Evolutionary conservation across 2,797 vertebrate genomes (phyloP), one percentile per base, ranked within the genome.

Genomic region (Acanthurus tractus): DNA sequence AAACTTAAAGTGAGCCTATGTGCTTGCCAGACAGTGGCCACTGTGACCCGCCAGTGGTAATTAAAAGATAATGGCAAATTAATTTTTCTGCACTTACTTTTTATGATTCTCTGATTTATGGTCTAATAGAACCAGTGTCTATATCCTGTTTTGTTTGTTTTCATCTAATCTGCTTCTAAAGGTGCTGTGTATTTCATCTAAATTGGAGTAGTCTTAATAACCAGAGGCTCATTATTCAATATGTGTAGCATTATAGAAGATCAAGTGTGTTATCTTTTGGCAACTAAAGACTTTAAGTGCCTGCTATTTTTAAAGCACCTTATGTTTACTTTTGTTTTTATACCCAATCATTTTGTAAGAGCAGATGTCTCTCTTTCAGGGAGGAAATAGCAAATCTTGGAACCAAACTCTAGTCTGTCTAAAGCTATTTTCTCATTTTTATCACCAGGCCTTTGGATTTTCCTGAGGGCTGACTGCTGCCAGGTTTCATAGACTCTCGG

Each of bases 401-500:
- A 65, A 38, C 36, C 20, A 20, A 70, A 40, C 22, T 23, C n/a
- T 14, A 34, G n/a, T 49, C 29, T 76, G 77, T 83, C 83, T 74
- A 34, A 74, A 46, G 53, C 7, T 15, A 59, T 86, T 84, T 63
- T 70, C 76, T 11, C 49, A 23, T 72, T 83, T 80, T 86, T 79
- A 91, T 87, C 79, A 72, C 3, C 23, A 18, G 57, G 74, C 63
- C 61, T 48, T 57, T 48, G 57, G 73, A 65, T 74, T 77, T 76
- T 85, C 66, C 66, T 50, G 44, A 34, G 42, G 72, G 54, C 48
- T 76, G 67, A 3, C 0, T 54, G 68, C 62, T 89, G 88, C 81
- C 88, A 86, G 81, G 66, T 81, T 83, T 76, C 68, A 88, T 53
- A 63, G 56, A 71, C 76, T 81, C 77, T 71, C 67, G 1, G 50